Conservation (phyloP, 2,888 invertebrate species). For the Himalopsyche kuldschensis region DNA sequence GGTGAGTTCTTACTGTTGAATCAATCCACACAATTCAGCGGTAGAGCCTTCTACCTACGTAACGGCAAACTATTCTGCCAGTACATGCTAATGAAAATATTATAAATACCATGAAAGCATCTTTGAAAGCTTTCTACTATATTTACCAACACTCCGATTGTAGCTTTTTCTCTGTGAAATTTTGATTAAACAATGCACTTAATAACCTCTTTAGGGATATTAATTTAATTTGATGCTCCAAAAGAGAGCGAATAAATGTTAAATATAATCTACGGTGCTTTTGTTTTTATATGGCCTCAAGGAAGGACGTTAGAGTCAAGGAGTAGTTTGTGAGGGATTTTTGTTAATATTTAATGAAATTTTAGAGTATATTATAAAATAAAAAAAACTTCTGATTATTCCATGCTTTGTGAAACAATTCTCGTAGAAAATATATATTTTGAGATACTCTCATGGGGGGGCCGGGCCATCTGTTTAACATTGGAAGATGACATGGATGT, state of each 20-base stretch:
- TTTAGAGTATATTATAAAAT: too few species aligned
- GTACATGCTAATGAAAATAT: constrained; percentile 27
- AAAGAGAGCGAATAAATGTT: neutral
- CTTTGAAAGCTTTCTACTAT: neutral
- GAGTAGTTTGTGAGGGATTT: too few species aligned
- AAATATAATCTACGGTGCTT: neutral
- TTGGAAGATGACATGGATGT: too few species aligned
- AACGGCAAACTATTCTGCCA: neutral
- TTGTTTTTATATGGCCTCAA: too few species aligned
- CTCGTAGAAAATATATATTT: too few species aligned
- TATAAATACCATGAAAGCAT: constrained; percentile 14
- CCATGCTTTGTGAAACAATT: too few species aligned
- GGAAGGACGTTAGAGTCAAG: too few species aligned
- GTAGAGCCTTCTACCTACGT: constrained; percentile 19
- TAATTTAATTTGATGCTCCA: constrained; percentile 1
- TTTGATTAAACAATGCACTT: constrained; percentile 14
- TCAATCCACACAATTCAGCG: constrained; percentile 37
- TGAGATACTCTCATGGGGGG: too few species aligned
- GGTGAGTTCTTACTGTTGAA: constrained; percentile 29
- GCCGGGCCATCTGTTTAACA: too few species aligned
- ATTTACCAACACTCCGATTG: neutral
- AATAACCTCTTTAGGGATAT: constrained; percentile 7
- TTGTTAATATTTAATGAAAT: too few species aligned
- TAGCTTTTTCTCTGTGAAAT: neutral
- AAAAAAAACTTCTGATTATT: too few species aligned